phyloP scores from a whole-genome alignment of 2,113 vertebrate species.

The Hypomesus transpacificus region DNA sequence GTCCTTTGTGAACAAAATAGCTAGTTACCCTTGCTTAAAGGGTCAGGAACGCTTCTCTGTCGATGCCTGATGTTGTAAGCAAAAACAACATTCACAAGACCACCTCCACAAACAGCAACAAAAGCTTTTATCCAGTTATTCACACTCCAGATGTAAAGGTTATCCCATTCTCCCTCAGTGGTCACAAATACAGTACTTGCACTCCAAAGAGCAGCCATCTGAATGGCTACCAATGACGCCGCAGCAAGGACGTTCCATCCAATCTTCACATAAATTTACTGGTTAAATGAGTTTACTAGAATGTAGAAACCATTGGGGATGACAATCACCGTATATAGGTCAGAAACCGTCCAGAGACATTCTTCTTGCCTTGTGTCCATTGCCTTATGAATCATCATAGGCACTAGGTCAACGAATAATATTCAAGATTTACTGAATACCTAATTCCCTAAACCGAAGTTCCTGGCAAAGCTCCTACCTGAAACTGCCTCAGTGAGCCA shows the following conservation, averaged over 20 bases:
- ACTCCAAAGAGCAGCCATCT: constrained; percentile 42
- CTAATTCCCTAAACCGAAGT: too few species aligned
- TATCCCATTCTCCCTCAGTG: constrained; percentile 44
- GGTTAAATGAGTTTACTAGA: too few species aligned
- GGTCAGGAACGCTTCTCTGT: neutral
- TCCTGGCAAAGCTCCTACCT: constrained; percentile 20
- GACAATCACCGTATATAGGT: too few species aligned
- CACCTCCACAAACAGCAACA: neutral
- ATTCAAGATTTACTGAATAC: too few species aligned
- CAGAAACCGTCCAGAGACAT: too few species aligned
- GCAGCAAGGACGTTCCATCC: constrained; percentile 38
- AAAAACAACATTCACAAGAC: neutral
- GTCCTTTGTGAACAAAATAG: too few species aligned
- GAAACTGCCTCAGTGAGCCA: constrained; percentile 21
- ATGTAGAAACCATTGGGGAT: too few species aligned
- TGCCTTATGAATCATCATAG: too few species aligned
- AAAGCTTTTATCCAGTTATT: constrained; percentile 32
- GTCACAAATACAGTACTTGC: constrained; percentile 35
- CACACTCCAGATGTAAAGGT: constrained; percentile 34
- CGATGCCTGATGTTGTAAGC: constrained; percentile 8
- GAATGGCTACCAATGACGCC: constrained; percentile 42
- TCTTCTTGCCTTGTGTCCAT: too few species aligned
- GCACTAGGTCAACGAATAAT: too few species aligned
- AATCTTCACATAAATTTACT: constrained; percentile 38
- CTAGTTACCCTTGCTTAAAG: neutral